phyloP scores from a whole-genome alignment of 2,797 vertebrate genomes.

The Furcifer pardalis region DNA sequence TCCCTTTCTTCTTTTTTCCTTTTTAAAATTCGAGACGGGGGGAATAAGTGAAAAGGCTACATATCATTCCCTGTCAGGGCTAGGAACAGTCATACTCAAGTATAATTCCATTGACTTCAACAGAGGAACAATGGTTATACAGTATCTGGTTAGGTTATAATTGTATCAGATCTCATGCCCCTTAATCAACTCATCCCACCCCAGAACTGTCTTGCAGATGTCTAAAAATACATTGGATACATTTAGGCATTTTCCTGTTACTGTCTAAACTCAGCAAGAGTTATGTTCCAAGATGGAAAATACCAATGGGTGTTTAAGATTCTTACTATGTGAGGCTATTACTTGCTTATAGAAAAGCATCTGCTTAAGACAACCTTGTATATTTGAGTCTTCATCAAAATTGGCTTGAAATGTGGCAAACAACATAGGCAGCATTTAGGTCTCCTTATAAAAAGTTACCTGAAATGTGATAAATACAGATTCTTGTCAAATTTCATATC shows the following conservation, averaged over 20 bases:
- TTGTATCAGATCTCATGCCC: conserved; percentile 8
- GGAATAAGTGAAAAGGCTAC: neutral
- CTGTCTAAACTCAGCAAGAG: conserved; percentile 1
- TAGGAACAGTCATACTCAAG: conserved; percentile 41
- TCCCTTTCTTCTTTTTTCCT: neutral
- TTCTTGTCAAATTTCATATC: neutral
- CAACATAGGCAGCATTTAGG: neutral
- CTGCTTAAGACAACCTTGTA: neutral
- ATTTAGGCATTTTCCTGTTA: neutral
- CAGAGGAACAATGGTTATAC: conserved; percentile 33
- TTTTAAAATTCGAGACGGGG: neutral
- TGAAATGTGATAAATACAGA: neutral
- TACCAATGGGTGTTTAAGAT: neutral
- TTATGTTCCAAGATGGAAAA: neutral
- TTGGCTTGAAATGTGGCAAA: neutral
- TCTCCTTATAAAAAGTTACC: neutral
- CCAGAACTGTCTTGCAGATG: conserved; percentile 35
- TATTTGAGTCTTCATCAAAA: neutral
- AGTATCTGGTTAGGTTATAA: conserved; percentile 31
- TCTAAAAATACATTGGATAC: conserved; percentile 19
- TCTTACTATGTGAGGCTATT: neutral
- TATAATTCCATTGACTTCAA: conserved; percentile 18
- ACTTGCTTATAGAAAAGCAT: neutral
- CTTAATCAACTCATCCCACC: conserved; percentile 9
- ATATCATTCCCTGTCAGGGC: conserved; percentile 21